Conservation (phyloP, 2,113 vertebrate species). For the Oreochromis spilurus region DNA sequence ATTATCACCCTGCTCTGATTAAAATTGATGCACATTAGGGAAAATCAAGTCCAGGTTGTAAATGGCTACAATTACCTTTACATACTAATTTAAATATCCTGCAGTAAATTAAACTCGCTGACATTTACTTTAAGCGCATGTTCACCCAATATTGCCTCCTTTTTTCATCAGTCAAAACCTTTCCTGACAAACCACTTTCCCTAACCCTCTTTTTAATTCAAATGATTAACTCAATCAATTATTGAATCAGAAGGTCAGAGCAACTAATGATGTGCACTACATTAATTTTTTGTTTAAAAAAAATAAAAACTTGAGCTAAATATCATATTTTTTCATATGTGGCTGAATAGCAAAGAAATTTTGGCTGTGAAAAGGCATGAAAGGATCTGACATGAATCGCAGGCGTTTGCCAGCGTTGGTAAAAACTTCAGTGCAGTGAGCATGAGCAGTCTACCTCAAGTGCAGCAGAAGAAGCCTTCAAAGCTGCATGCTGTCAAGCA, state of each 20-base stretch:
- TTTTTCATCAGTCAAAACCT: not conserved
- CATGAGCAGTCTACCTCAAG: slow-evolving; percentile 1
- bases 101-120: not conserved
- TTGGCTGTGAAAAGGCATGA: not conserved
- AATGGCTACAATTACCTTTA: not conserved
- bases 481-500: slow-evolving; percentile 20
- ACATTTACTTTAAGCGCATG: not conserved
- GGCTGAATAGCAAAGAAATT: not conserved
- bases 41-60: not conserved
- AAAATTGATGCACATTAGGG: not conserved
- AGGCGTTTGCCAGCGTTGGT: not conserved
- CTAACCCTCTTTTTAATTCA: not conserved
- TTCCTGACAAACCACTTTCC: not conserved
- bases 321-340: not conserved
- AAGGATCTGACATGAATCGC: not conserved
- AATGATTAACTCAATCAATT: not conserved
- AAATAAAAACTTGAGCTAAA: not conserved
- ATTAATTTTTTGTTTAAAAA: not conserved
- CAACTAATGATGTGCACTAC: not conserved
- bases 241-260: not conserved
- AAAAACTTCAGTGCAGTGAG: slow-evolving; percentile 19
- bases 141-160: not conserved
- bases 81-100: not conserved
- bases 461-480: not conserved
- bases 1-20: not conserved